Evolutionary conservation across 2,113 vertebrate genomes (phyloP).

Genomic region (Hoplias malabaricus): DNA sequence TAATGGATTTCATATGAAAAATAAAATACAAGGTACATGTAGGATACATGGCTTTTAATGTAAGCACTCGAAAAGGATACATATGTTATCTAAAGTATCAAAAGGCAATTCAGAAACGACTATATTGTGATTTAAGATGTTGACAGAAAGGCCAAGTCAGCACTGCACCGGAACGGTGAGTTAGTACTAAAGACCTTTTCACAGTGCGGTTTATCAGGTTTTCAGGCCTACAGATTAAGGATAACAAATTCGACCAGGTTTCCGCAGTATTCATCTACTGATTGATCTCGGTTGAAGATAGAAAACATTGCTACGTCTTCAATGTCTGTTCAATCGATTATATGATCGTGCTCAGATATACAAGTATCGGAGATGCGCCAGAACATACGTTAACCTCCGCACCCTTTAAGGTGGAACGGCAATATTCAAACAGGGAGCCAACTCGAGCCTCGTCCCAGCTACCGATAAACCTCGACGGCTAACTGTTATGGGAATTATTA

Average conservation of each 20-base stretch:
- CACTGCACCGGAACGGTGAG: too few relatives aligned
- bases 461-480: neutral
- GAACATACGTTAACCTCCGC: neutral
- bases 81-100: neutral
- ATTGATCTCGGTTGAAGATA: neutral
- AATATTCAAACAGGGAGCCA: neutral
- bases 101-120: neutral
- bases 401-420: neutral
- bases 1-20: too few relatives aligned
- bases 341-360: too few relatives aligned
- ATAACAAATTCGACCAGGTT: neutral
- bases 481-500: too few relatives aligned
- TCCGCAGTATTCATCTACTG: too few relatives aligned
- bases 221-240: slow-evolving; percentile 3
- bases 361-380: too few relatives aligned
- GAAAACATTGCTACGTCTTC: neutral
- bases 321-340: neutral
- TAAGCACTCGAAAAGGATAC: too few relatives aligned
- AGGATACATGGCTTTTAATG: too few relatives aligned
- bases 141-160: neutral
- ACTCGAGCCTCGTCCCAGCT: neutral
- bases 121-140: neutral
- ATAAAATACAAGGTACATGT: too few relatives aligned
- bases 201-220: neutral
- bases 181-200: too few relatives aligned